Conservation (phyloP, 2,797 vertebrate genomes). For the Chelmon rostratus region DNA sequence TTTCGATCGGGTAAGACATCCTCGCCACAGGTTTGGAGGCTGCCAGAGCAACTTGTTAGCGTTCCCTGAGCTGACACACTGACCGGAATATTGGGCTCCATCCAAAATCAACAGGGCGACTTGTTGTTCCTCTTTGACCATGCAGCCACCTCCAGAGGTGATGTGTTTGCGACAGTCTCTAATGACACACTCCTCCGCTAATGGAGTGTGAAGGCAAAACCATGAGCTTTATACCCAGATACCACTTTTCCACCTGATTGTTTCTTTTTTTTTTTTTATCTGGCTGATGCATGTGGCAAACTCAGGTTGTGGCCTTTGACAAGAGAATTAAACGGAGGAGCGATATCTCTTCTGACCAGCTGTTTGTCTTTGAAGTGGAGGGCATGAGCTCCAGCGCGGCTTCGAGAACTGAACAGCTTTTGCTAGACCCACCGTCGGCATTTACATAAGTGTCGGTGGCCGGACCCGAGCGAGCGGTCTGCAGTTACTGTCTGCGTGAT, state of each 20-base stretch:
- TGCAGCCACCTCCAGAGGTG: slow-evolving; percentile 14
- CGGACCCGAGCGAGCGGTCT: not conserved
- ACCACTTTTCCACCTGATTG: not conserved
- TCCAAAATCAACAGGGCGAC: slow-evolving; percentile 57
- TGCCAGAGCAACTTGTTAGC: slow-evolving; percentile 48
- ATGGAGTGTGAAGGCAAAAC: not conserved
- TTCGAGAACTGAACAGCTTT: slow-evolving; percentile 28
- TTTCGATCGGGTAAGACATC: slow-evolving; percentile 2
- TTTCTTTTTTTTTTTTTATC: not conserved
- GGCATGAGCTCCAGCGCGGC: slow-evolving; percentile 7
- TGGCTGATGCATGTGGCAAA: slow-evolving; percentile 18
- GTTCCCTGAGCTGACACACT: slow-evolving; percentile 37
- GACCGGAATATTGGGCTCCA: slow-evolving; percentile 40
- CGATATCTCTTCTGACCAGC: not conserved
- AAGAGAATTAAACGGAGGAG: not conserved
- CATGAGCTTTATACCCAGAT: not conserved
- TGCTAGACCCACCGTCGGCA: slow-evolving; percentile 31
- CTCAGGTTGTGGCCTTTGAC: not conserved
- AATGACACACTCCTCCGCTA: not conserved
- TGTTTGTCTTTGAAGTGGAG: not conserved
- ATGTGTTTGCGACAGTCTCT: slow-evolving; percentile 29
- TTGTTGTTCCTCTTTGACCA: slow-evolving; percentile 37
- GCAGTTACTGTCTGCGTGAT: not conserved
- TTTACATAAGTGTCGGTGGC: slow-evolving; percentile 2
- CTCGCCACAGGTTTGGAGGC: slow-evolving; percentile 23